These are phyloP conservation scores for Ceramica pisi DNA, from an alignment of 2,888 invertebrate species.

Conservation along the genomic window DNA sequence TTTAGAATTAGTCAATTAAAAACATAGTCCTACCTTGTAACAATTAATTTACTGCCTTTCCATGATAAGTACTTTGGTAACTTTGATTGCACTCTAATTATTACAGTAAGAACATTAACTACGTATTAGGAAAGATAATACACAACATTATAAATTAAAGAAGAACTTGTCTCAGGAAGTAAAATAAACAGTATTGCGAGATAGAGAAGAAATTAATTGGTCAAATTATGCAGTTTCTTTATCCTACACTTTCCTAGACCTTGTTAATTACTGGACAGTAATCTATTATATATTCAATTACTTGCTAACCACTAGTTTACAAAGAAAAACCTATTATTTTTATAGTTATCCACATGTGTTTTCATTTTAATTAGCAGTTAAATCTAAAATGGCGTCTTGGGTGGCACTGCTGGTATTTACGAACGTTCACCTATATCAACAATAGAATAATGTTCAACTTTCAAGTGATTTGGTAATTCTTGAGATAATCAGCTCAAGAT, in stretches of 20 bases:
- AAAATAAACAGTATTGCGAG: neutral
- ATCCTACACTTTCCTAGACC: neutral
- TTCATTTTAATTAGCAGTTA: conserved; percentile 5
- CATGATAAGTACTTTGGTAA: conserved; percentile 34
- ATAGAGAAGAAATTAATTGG: no score
- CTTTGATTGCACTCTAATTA: conserved; percentile 32
- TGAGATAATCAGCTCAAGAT: no score
- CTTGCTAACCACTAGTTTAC: neutral
- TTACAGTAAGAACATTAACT: conserved; percentile 1
- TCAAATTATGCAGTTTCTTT: neutral
- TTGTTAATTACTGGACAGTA: neutral
- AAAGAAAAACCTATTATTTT: conserved; percentile 23
- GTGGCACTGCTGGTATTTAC: neutral
- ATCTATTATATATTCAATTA: conserved; percentile 18
- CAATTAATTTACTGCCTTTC: conserved; percentile 34
- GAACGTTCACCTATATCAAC: neutral
- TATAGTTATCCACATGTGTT: neutral
- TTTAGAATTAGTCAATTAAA: conserved; percentile 61
- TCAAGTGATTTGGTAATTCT: no score
- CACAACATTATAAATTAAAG: neutral
- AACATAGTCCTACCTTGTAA: conserved; percentile 46
- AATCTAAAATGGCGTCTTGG: conserved; percentile 1
- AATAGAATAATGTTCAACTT: neutral
- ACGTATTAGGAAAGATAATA: neutral
- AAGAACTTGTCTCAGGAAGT: neutral